These are phyloP conservation scores for Drosophila borborema DNA, from an alignment of 2,888 invertebrate species.

Conservation along the genomic window DNA sequence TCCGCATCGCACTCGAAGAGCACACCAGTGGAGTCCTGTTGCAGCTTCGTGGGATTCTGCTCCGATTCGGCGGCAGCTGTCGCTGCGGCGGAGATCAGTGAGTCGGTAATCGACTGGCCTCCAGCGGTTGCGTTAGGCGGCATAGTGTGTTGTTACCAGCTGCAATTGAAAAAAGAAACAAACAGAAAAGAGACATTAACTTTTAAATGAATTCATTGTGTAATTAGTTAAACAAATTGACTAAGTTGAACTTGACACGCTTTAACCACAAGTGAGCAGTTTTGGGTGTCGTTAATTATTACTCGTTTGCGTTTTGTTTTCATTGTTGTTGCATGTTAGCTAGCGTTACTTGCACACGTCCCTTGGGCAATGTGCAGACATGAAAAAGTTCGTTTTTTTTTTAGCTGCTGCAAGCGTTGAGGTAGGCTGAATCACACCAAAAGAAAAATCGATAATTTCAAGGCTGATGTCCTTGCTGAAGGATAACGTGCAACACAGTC, in stretches of 20 bases:
- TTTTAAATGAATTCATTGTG: conserved; percentile 17
- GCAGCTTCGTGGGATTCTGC: conserved; percentile 73
- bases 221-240: conserved; percentile 48
- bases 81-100: conserved; percentile 69
- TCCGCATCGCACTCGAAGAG: conserved; percentile 89
- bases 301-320: neutral
- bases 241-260: conserved; percentile 67
- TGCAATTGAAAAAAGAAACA: conserved; percentile 6
- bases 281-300: conserved; percentile 11
- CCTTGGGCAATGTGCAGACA: neutral
- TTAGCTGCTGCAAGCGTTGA: neutral
- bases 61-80: conserved; percentile 66
- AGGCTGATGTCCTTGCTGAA: conserved; percentile 62
- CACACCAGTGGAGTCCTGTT: conserved; percentile 86
- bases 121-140: conserved; percentile 87
- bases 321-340: neutral
- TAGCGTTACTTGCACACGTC: conserved; percentile 14
- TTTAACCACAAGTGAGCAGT: conserved; percentile 23
- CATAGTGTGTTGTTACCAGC: conserved; percentile 83
- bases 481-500: conserved; percentile 40
- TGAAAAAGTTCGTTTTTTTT: neutral
- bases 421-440: conserved; percentile 3
- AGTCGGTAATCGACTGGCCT: conserved; percentile 81
- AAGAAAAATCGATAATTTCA: conserved; percentile 59
- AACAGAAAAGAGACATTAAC: conserved; percentile 26